These are phyloP conservation scores for Caenorhabditis remanei DNA, from an alignment of 1,140 invertebrate genomes.

Conservation along the genomic window DNA sequence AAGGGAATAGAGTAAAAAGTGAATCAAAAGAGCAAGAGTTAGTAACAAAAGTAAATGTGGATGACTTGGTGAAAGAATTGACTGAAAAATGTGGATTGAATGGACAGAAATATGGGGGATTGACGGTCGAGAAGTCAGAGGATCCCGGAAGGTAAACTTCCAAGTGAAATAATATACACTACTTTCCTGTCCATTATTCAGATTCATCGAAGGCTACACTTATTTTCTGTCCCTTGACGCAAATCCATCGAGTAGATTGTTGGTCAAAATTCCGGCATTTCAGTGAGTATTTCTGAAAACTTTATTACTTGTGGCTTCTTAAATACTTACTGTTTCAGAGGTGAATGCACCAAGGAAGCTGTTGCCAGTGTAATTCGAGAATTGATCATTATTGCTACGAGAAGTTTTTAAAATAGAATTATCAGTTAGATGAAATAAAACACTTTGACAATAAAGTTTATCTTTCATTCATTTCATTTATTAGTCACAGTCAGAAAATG, in stretches of 20 bases:
- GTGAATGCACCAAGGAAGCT: neutral
- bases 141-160: neutral
- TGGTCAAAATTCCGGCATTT: neutral
- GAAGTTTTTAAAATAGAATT: no score
- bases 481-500: no score
- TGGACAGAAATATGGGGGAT: neutral
- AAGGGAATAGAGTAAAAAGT: neutral
- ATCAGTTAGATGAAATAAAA: no score
- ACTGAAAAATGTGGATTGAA: neutral
- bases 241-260: neutral
- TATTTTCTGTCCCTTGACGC: neutral
- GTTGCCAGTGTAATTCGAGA: neutral
- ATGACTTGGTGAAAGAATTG: neutral
- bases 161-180: no score
- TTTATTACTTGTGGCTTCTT: no score
- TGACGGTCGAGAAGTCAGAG: neutral
- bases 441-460: no score
- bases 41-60: neutral
- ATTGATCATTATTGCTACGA: neutral
- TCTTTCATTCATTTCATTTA: no score
- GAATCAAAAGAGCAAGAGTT: neutral
- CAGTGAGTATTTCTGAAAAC: neutral
- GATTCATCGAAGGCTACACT: neutral
- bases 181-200: neutral
- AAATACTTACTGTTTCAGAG: neutral